Conservation (phyloP, 2,888 invertebrate genomes). For the Platycheirus rosarum region DNA sequence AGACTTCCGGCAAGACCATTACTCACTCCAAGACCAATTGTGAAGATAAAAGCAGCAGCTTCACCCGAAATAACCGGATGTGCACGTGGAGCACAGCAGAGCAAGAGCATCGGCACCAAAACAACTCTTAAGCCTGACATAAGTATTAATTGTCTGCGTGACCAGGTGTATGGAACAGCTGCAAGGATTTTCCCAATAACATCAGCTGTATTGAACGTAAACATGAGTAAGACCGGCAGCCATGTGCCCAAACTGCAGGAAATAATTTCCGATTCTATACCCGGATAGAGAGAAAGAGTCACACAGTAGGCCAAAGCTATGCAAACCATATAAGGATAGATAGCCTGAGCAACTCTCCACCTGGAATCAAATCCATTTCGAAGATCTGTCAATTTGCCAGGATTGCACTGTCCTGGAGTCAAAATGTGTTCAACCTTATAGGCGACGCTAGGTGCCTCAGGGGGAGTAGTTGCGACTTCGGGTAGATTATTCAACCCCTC, state of each 20-base stretch:
- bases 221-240: conserved; percentile 96
- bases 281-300: conserved; percentile 94
- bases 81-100: conserved; percentile 91
- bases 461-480: conserved; percentile 80
- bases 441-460: conserved; percentile 80
- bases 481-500: conserved; percentile 81
- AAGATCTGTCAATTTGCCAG: conserved; percentile 80
- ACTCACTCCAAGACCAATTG: conserved; percentile 89
- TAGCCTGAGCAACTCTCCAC: conserved; percentile 91
- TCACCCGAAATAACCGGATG: conserved; percentile 89
- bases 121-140: conserved; percentile 89
- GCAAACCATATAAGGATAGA: conserved; percentile 95
- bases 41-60: conserved; percentile 87
- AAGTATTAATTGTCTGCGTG: conserved; percentile 89
- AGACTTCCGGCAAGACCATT: conserved; percentile 95
- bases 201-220: conserved; percentile 93
- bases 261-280: conserved; percentile 93
- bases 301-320: conserved; percentile 95
- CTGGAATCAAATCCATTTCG: conserved; percentile 84
- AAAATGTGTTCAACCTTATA: conserved; percentile 82
- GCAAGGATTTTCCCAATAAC: conserved; percentile 90
- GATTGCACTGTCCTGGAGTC: conserved; percentile 80
- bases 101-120: conserved; percentile 90
- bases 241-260: conserved; percentile 92
- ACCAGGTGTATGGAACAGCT: conserved; percentile 92